phyloP scores from a whole-genome alignment of 2,113 vertebrate species.

The Crotalus horridus region DNA sequence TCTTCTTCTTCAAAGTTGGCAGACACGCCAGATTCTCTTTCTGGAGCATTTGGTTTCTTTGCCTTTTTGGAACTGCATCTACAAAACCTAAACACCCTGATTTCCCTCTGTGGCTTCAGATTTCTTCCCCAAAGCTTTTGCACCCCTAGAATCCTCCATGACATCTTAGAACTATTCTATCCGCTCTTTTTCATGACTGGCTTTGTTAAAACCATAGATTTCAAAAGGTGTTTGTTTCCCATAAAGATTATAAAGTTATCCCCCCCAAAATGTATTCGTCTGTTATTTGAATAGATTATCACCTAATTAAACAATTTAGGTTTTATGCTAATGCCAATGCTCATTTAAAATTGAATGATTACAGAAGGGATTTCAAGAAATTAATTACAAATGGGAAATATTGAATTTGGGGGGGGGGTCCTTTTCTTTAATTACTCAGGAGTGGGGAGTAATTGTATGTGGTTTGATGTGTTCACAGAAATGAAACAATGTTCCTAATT shows the following conservation, averaged over 20 bases:
- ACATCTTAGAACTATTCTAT: background rate
- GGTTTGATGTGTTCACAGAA: slow-evolving; percentile 36
- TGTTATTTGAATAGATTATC: slow-evolving; percentile 66
- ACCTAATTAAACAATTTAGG: slow-evolving; percentile 69
- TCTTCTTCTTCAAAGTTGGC: background rate
- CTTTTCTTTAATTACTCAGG: slow-evolving; percentile 65
- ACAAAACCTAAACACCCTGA: background rate
- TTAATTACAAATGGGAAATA: slow-evolving; percentile 66
- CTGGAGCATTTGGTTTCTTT: background rate
- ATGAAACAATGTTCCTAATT: slow-evolving; percentile 43
- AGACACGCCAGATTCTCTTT: background rate
- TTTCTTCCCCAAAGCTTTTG: background rate
- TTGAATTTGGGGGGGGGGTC: slow-evolving; percentile 55
- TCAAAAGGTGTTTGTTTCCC: slow-evolving; percentile 53
- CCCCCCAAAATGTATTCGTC: slow-evolving; percentile 58
- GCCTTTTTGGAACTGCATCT: background rate
- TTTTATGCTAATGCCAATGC: slow-evolving; percentile 66
- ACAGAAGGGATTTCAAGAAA: slow-evolving; percentile 63
- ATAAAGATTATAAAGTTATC: slow-evolving; percentile 25
- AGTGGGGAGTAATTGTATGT: slow-evolving; percentile 10
- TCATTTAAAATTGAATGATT: slow-evolving; percentile 61
- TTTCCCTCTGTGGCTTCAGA: background rate
- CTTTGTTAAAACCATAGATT: background rate
- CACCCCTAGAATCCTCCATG: background rate
- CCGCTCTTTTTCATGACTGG: slow-evolving; percentile 27